Percentiles rank a stretch among this genome's conserved stretches.
phyloP scores from a whole-genome alignment of 2,797 vertebrate species.

The Hypotaenidia philippensis region DNA sequence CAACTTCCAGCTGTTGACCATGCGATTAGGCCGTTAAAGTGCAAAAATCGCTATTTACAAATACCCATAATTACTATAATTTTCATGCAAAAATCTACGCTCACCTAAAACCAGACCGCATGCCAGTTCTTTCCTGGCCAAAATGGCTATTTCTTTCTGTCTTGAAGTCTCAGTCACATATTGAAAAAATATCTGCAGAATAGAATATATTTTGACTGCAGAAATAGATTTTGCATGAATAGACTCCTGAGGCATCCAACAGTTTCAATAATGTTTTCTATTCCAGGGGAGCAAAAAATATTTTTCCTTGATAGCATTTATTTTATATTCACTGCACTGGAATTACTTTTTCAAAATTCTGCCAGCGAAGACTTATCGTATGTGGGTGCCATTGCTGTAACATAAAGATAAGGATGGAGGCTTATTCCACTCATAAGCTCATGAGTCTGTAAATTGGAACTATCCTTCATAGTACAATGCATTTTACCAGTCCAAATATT shows the following conservation, averaged over 20 bases:
- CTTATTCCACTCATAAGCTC: slow-evolving; percentile 79
- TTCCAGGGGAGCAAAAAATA: slow-evolving; percentile 81
- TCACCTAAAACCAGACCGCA: slow-evolving; percentile 63
- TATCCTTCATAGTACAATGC: slow-evolving; percentile 81
- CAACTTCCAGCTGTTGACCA: slow-evolving; percentile 71
- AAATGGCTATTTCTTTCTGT: slow-evolving; percentile 74
- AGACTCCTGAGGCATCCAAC: slow-evolving; percentile 81
- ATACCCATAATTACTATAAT: slow-evolving; percentile 73
- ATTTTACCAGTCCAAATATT: slow-evolving; percentile 75
- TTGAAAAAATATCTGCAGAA: slow-evolving; percentile 72
- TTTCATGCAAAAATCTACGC: slow-evolving; percentile 69
- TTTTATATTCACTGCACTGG: slow-evolving; percentile 82
- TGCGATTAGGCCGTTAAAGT: slow-evolving; percentile 66
- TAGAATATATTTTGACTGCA: slow-evolving; percentile 80
- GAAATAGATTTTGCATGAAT: slow-evolving; percentile 80
- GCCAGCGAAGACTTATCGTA: slow-evolving; percentile 82
- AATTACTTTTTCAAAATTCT: slow-evolving; percentile 84
- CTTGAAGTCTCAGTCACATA: slow-evolving; percentile 70
- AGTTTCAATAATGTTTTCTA: slow-evolving; percentile 84
- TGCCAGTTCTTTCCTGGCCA: slow-evolving; percentile 63
- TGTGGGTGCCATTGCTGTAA: slow-evolving; percentile 82
- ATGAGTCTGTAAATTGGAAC: slow-evolving; percentile 82
- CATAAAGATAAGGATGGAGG: slow-evolving; percentile 84
- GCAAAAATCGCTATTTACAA: slow-evolving; percentile 70
- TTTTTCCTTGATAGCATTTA: slow-evolving; percentile 83